A percentile compares a stretch with the other conserved stretches of the same genome.
Evolutionary conservation across 1,140 invertebrate genomes (phyloP).

Genomic region (Bathynomus jamesi): DNA sequence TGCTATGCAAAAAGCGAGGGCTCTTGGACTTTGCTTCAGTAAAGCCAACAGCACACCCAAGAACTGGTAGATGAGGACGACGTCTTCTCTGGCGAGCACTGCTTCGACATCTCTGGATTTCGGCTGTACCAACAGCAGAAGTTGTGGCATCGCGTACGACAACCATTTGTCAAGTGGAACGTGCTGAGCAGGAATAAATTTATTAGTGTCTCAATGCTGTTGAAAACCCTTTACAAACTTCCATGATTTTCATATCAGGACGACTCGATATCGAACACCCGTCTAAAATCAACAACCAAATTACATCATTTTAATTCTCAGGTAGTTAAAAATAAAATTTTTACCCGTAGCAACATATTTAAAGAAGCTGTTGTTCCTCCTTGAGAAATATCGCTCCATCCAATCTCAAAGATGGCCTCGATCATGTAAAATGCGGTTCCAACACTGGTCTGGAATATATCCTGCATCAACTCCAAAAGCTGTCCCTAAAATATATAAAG

Average conservation of each 20-base stretch:
- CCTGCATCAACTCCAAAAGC: background rate
- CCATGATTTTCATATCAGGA: too few species aligned
- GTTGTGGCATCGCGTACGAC: background rate
- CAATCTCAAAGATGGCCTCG: background rate
- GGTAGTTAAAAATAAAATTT: background rate
- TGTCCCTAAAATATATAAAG: background rate
- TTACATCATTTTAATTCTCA: too few species aligned
- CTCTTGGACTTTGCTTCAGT: background rate
- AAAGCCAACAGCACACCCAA: background rate
- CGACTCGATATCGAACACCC: too few species aligned
- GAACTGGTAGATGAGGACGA: background rate
- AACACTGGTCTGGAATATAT: background rate
- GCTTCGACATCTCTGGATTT: background rate
- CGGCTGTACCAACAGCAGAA: background rate
- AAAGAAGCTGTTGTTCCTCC: background rate
- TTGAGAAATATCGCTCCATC: background rate
- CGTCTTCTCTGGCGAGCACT: background rate
- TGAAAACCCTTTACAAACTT: too few species aligned
- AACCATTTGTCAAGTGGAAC: background rate
- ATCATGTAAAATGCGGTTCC: background rate
- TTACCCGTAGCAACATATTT: background rate
- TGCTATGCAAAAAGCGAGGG: background rate
- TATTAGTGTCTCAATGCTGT: too few species aligned
- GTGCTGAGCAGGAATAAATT: background rate
- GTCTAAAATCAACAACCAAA: too few species aligned